These are phyloP conservation scores for Mormyrus hasselquistii DNA, from an alignment of 2,797 vertebrate species.

Conservation along the genomic window DNA sequence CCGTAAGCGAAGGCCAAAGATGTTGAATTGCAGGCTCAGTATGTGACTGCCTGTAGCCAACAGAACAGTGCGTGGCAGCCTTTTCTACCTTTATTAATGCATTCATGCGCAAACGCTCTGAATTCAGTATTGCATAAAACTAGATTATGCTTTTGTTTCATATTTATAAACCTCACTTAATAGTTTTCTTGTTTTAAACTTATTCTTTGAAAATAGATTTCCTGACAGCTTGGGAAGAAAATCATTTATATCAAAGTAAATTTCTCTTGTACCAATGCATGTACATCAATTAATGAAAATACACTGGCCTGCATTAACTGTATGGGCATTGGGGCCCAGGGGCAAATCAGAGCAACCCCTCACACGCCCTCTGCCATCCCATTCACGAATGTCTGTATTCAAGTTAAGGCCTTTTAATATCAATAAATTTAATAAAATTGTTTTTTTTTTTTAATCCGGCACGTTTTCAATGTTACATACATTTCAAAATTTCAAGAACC, in stretches of 20 bases:
- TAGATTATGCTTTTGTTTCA: conserved; percentile 7
- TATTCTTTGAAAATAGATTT: neutral
- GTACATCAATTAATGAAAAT: neutral
- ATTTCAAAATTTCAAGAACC: neutral
- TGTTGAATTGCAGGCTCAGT: neutral
- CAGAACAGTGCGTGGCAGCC: neutral
- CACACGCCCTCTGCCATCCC: neutral
- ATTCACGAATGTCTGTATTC: neutral
- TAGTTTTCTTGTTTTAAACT: neutral
- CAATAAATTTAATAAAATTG: neutral
- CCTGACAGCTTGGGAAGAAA: neutral
- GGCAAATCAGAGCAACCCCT: neutral
- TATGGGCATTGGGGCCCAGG: neutral
- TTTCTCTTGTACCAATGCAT: neutral
- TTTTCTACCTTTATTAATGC: neutral
- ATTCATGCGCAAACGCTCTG: neutral
- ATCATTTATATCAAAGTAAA: neutral
- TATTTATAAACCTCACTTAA: neutral
- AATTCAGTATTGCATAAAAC: neutral
- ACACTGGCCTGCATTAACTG: neutral
- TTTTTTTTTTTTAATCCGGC: neutral
- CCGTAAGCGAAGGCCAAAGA: neutral
- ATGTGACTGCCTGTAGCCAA: neutral
- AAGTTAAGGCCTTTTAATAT: neutral
- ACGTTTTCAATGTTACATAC: neutral